Conservation (phyloP, 2,888 invertebrate genomes). For the Congeria kusceri region DNA sequence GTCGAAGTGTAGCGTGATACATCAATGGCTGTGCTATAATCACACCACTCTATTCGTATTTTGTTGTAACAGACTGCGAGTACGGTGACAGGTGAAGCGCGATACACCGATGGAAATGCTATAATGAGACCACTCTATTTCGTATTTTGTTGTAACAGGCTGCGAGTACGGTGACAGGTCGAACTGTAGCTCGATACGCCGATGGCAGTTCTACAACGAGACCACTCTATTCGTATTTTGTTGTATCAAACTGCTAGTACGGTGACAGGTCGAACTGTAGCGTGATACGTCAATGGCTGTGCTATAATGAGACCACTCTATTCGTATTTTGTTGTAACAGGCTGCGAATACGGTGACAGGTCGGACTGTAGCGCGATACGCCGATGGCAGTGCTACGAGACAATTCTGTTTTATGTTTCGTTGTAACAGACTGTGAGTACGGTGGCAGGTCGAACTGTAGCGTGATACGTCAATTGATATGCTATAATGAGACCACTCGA, state of each 20-base stretch:
- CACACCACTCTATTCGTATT: neutral
- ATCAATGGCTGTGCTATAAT: neutral
- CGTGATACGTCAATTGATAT: too few relatives aligned
- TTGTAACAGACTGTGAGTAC: too few relatives aligned
- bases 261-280: neutral
- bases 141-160: neutral
- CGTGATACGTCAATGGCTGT: neutral
- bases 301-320: neutral
- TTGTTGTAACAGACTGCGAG: too few relatives aligned
- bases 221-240: neutral
- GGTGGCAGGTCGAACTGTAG: too few relatives aligned
- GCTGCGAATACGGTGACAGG: too few relatives aligned
- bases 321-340: too few relatives aligned
- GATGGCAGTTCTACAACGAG: neutral
- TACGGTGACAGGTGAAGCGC: too few relatives aligned
- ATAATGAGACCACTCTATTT: too few relatives aligned
- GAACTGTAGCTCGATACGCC: neutral
- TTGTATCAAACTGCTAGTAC: neutral
- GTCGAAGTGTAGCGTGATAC: neutral
- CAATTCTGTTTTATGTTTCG: neutral
- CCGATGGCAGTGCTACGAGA: too few relatives aligned
- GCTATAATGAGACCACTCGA: too few relatives aligned
- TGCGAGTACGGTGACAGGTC: neutral
- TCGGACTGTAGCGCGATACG: too few relatives aligned
- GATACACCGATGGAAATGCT: too few relatives aligned